Conservation (phyloP, 2,888 invertebrate species). For the Ochropleura leucogaster region DNA sequence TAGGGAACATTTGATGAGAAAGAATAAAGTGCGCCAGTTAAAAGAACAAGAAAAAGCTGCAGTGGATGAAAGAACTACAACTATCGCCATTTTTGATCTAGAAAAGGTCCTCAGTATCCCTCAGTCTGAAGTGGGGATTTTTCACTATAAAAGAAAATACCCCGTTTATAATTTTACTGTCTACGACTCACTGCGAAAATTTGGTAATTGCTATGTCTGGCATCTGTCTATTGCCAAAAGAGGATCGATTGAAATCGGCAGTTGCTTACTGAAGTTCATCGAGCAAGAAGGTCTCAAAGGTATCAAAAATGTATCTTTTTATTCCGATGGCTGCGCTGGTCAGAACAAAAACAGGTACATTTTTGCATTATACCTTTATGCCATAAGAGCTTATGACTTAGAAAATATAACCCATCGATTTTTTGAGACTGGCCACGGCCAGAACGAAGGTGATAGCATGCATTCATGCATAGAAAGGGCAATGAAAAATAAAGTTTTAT, state of each 20-base stretch:
- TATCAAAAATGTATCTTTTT: neutral
- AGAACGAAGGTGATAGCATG: neutral
- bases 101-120: neutral
- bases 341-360: neutral
- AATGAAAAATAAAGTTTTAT: neutral
- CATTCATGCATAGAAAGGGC: neutral
- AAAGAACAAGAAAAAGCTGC: neutral
- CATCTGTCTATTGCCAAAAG: no score
- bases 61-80: neutral
- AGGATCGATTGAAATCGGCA: no score
- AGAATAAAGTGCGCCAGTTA: neutral
- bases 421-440: neutral
- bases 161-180: no score
- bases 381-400: no score
- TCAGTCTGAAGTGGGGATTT: neutral
- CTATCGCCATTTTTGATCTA: neutral
- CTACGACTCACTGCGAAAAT: no score
- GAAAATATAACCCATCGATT: neutral
- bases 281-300: neutral
- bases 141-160: conserved; percentile 1
- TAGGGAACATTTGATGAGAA: neutral
- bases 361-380: neutral
- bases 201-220: no score
- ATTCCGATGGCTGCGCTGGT: neutral
- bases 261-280: neutral